Conservation (phyloP, 1,140 invertebrate species). For the Drosophila bipectinata region DNA sequence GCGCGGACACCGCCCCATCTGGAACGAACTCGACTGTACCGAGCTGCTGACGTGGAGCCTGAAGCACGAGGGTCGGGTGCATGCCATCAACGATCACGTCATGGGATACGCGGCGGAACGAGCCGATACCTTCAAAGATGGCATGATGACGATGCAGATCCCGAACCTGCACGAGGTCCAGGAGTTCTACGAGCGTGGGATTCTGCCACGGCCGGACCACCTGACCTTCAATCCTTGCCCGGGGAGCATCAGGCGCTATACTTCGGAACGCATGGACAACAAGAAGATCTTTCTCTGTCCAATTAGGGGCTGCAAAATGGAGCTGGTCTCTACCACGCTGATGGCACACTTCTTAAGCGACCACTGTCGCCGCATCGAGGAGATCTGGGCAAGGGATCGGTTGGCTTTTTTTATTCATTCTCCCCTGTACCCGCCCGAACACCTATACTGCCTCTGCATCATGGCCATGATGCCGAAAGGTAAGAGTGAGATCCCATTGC, state of each 20-base stretch:
- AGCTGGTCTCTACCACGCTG: neutral
- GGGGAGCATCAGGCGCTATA: neutral
- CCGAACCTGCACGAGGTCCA: slow-evolving; percentile 13
- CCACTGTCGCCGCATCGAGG: slow-evolving; percentile 27
- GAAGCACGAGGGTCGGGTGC: neutral
- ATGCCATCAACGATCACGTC: neutral
- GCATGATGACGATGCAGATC: neutral
- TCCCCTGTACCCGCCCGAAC: neutral
- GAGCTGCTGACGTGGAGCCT: slow-evolving; percentile 1
- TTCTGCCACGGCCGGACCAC: slow-evolving; percentile 16
- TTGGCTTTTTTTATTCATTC: slow-evolving; percentile 9
- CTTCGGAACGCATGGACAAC: fast-evolving
- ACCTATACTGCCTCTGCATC: slow-evolving; percentile 12
- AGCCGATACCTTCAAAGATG: fast-evolving
- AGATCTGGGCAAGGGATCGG: slow-evolving; percentile 23
- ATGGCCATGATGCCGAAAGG: neutral
- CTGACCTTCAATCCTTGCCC: slow-evolving; percentile 2
- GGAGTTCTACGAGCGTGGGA: slow-evolving; percentile 1
- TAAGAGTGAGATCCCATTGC: no score
- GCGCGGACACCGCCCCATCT: no score
- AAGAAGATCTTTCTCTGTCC: neutral
- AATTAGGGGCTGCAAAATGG: neutral
- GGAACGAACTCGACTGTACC: neutral
- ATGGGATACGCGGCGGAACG: neutral
- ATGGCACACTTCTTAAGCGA: slow-evolving; percentile 23